Conservation (phyloP, 2,113 vertebrate genomes). For the Pao palembangensis region DNA sequence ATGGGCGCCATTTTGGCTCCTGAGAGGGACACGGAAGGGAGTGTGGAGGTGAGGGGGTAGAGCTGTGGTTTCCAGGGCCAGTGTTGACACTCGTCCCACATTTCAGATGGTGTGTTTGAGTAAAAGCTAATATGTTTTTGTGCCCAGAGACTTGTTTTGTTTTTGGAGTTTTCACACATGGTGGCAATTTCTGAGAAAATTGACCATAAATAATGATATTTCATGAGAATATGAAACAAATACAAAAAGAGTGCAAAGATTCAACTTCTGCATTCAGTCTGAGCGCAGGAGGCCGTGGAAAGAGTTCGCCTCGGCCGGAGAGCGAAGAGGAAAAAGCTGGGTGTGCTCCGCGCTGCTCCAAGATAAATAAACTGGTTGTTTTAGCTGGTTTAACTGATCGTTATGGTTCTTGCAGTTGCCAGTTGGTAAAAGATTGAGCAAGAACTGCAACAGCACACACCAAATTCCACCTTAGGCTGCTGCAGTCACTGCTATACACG, state of each 20-base stretch:
- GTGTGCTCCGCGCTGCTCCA: too few species aligned
- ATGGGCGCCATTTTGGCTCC: conserved; percentile 78
- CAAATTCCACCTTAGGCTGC: too few species aligned
- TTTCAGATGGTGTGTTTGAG: conserved; percentile 39
- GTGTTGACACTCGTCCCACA: conserved; percentile 81
- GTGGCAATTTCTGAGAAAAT: conserved; percentile 32
- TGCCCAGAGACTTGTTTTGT: conserved; percentile 25
- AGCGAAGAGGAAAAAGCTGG: neutral
- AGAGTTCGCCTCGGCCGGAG: conserved; percentile 20
- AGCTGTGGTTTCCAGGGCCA: conserved; percentile 79
- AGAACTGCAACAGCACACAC: too few species aligned
- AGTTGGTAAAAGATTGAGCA: too few species aligned
- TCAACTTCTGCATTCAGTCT: neutral
- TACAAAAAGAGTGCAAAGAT: conserved; percentile 27
- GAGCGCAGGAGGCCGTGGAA: too few species aligned
- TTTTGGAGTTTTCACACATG: conserved; percentile 35
- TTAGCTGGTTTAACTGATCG: neutral
- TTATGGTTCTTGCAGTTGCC: neutral
- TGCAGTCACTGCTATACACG: too few species aligned
- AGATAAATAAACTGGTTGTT: too few species aligned
- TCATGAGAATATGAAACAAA: conserved; percentile 26
- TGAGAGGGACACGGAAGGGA: conserved; percentile 76
- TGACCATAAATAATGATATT: conserved; percentile 11
- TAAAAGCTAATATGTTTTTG: conserved; percentile 25
- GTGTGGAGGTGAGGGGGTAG: conserved; percentile 73